Conservation (phyloP, 2,888 invertebrate genomes). For the Agelastica alni region DNA sequence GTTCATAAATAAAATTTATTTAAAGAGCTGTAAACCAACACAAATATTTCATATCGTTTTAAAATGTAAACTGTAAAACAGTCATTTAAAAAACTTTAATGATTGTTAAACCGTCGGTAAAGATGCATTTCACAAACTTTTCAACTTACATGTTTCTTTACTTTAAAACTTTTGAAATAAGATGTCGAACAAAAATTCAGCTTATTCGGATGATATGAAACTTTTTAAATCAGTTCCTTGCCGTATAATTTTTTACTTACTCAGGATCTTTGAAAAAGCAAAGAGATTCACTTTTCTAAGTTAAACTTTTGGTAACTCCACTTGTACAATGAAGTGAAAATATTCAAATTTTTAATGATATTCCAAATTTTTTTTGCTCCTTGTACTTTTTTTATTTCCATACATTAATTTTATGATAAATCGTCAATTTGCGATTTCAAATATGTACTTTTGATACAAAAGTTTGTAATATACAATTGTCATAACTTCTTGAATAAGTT, state of each 20-base stretch:
- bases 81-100: conserved; percentile 8
- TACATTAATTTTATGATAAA: no score
- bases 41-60: no score
- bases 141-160: conserved; percentile 40
- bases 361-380: conserved; percentile 6
- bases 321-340: conserved; percentile 5
- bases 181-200: conserved; percentile 36
- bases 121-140: conserved; percentile 32
- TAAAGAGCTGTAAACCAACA: no score
- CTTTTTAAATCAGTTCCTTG: conserved; percentile 38
- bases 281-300: conserved; percentile 10
- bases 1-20: no score
- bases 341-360: conserved; percentile 10
- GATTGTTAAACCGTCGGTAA: conserved; percentile 19
- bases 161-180: conserved; percentile 41
- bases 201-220: conserved; percentile 41
- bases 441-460: no score
- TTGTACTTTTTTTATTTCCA: background rate
- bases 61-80: no score
- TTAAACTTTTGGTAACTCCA: conserved; percentile 6
- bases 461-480: no score
- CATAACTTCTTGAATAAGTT: no score
- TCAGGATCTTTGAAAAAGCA: conserved; percentile 16
- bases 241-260: conserved; percentile 37
- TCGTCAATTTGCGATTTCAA: no score